Conservation (phyloP, 2,888 invertebrate species). For the Archaeoteleia sp. region DNA sequence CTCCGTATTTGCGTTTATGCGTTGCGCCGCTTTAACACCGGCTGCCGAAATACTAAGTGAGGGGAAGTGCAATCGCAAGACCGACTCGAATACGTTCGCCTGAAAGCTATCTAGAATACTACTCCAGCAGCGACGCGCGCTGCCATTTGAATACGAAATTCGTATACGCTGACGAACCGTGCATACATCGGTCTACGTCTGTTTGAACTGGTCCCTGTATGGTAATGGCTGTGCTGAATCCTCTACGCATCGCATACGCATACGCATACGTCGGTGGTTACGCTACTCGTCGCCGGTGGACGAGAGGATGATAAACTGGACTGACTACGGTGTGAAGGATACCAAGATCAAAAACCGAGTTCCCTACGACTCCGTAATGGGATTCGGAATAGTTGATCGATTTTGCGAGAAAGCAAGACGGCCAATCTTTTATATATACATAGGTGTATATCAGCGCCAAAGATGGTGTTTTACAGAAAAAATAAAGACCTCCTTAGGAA, state of each 20-base stretch:
- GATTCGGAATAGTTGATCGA: constrained; percentile 51
- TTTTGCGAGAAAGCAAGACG: constrained; percentile 37
- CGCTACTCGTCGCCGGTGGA: constrained; percentile 24
- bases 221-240: constrained; percentile 63
- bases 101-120: constrained; percentile 60
- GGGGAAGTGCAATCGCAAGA: constrained; percentile 60
- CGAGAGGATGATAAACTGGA: constrained; percentile 49
- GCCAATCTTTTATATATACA: background rate
- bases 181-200: constrained; percentile 73
- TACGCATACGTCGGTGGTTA: constrained; percentile 30
- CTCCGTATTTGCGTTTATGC: constrained; percentile 61
- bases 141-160: constrained; percentile 73
- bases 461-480: no score
- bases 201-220: constrained; percentile 73
- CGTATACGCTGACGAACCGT: constrained; percentile 72
- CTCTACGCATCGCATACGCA: constrained; percentile 41
- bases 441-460: no score
- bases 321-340: constrained; percentile 41
- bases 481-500: no score
- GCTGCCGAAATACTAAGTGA: constrained; percentile 60
- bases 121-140: constrained; percentile 56
- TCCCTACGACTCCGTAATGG: constrained; percentile 38
- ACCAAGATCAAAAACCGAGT: constrained; percentile 45
- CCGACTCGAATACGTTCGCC: constrained; percentile 54
- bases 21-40: constrained; percentile 58